Evolutionary conservation across 2,797 vertebrate species (phyloP).

Genomic region (Aplochiton taeniatus): DNA sequence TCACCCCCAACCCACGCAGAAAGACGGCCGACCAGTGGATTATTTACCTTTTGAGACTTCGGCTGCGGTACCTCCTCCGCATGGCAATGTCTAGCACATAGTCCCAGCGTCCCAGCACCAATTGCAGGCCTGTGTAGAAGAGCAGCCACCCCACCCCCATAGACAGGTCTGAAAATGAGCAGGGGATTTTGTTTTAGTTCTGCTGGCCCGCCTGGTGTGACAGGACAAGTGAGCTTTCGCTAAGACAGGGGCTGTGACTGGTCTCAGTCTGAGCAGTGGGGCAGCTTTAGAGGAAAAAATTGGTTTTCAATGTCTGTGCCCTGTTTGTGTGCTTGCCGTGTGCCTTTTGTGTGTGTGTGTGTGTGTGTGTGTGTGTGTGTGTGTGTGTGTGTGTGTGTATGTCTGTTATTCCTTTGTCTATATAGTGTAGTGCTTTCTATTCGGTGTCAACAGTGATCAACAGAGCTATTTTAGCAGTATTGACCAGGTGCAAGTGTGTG

Average conservation of each 20-base stretch:
- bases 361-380: neutral
- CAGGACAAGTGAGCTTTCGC: neutral
- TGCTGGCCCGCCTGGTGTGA: constrained; percentile 23
- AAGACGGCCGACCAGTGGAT: no score
- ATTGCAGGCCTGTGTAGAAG: neutral
- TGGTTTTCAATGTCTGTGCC: neutral
- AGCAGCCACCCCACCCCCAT: neutral
- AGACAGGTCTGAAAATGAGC: neutral
- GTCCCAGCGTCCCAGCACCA: neutral
- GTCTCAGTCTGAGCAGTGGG: no score
- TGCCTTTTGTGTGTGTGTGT: neutral
- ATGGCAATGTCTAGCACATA: neutral
- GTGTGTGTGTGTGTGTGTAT: no score
- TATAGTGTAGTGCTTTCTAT: no score
- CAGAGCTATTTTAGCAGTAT: neutral
- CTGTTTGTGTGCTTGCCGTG: neutral
- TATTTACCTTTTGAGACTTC: no score
- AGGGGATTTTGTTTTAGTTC: constrained; percentile 4
- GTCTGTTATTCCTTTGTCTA: no score
- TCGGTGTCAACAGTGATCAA: neutral
- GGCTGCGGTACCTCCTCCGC: no score
- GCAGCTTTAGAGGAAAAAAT: neutral
- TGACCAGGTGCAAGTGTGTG: neutral
- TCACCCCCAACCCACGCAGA: constrained; percentile 9
- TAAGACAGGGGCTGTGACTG: neutral